Evolutionary conservation across 2,113 vertebrate genomes (phyloP).

Genomic region (Nymphicus hollandicus): DNA sequence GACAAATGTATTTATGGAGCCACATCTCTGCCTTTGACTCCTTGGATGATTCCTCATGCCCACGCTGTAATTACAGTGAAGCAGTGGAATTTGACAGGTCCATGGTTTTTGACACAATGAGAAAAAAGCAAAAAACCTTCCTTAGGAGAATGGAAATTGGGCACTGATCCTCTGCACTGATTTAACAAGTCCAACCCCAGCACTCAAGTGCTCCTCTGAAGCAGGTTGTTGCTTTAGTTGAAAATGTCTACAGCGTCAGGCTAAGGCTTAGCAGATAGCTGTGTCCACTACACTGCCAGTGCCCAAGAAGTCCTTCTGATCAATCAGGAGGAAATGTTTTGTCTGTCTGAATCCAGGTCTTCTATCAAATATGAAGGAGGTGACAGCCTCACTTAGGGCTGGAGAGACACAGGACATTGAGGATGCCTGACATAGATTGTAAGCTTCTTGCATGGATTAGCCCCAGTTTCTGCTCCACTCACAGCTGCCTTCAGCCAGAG

Average conservation of each 20-base stretch:
- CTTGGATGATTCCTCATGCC: not conserved
- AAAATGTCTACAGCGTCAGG: not conserved
- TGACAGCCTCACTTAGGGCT: not conserved
- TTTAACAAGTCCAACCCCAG: not conserved
- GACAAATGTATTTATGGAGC: constrained; percentile 19
- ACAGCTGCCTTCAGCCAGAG: not conserved
- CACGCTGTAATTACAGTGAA: not conserved
- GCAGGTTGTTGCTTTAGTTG: not conserved
- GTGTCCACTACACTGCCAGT: not conserved
- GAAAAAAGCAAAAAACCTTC: not conserved
- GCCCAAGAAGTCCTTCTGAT: not conserved
- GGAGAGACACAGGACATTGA: not conserved
- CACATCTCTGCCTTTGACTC: not conserved
- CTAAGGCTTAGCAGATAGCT: not conserved
- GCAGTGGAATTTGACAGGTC: not conserved
- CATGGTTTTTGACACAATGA: not conserved
- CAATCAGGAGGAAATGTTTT: not conserved
- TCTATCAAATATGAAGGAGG: not conserved
- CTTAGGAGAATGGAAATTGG: not conserved
- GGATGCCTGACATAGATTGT: too few relatives aligned
- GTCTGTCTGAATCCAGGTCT: not conserved
- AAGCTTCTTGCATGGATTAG: not conserved
- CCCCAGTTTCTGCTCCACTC: not conserved
- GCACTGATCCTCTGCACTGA: not conserved
- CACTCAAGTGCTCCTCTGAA: not conserved